Evolutionary conservation across 2,888 invertebrate species (phyloP).

Genomic region (Eulithis testata): DNA sequence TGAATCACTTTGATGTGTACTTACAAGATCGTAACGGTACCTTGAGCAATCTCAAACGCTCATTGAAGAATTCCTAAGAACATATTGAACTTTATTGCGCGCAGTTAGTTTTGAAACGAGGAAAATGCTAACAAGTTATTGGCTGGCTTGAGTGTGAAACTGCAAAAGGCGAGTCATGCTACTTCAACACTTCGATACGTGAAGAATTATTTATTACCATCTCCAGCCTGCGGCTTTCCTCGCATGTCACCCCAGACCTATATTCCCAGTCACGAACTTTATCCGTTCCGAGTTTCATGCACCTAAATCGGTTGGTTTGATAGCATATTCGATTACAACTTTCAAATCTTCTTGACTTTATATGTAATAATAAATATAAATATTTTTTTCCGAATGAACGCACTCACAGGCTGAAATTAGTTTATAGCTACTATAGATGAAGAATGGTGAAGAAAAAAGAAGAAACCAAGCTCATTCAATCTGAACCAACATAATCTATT

Average conservation of each 20-base stretch:
- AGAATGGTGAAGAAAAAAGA: too few species aligned
- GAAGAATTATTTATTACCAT: slow-evolving; percentile 2
- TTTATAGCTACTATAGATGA: too few species aligned
- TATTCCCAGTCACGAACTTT: not conserved
- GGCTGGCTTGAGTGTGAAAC: slow-evolving; percentile 9
- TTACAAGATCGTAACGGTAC: slow-evolving; percentile 1
- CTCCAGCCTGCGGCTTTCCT: not conserved
- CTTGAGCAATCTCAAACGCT: slow-evolving; percentile 12
- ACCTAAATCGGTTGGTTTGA: not conserved
- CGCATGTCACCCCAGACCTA: not conserved
- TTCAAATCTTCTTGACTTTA: too few species aligned
- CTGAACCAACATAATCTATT: not conserved
- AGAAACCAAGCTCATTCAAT: not conserved
- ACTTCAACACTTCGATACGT: slow-evolving; percentile 12
- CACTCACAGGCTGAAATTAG: too few species aligned
- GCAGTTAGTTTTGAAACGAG: slow-evolving; percentile 24
- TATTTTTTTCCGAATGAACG: too few species aligned
- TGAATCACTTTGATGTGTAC: slow-evolving; percentile 8
- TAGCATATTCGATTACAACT: too few species aligned
- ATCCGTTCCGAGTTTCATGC: not conserved
- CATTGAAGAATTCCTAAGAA: slow-evolving; percentile 22
- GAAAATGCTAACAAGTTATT: slow-evolving; percentile 29
- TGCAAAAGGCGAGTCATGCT: slow-evolving; percentile 22
- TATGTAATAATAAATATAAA: too few species aligned
- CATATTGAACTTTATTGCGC: slow-evolving; percentile 25